phyloP scores from a whole-genome alignment of 2,797 vertebrate species.

The Phrynocephalus vlangalii region DNA sequence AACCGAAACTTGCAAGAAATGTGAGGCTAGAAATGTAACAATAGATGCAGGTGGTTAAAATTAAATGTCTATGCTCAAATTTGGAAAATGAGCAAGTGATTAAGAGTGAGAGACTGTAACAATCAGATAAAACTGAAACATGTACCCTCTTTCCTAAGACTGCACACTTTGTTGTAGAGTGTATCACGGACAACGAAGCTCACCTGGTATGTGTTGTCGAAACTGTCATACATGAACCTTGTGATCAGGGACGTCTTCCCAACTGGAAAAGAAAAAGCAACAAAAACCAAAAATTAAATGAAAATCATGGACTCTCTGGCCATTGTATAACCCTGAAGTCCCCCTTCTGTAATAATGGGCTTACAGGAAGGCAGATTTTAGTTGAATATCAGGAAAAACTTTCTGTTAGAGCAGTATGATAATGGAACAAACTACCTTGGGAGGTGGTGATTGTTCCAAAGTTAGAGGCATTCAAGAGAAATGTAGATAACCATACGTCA shows the following conservation, averaged over 20 bases:
- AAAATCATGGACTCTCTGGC: neutral
- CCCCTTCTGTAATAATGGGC: neutral
- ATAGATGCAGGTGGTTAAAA: neutral
- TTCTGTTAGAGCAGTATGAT: no score
- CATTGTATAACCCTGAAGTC: neutral
- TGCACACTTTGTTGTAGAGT: neutral
- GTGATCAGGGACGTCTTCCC: slow-evolving; percentile 96
- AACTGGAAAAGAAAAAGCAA: slow-evolving; percentile 80
- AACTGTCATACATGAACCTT: slow-evolving; percentile 97
- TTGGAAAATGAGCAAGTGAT: neutral
- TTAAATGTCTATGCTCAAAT: neutral
- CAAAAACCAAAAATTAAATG: slow-evolving; percentile 26
- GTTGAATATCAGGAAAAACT: no score
- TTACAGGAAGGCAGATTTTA: no score
- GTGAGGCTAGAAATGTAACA: neutral
- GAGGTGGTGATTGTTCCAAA: no score
- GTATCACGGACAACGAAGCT: slow-evolving; percentile 29
- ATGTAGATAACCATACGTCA: no score
- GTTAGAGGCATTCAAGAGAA: no score
- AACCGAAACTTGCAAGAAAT: neutral
- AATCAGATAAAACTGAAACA: slow-evolving; percentile 6
- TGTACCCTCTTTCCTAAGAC: neutral
- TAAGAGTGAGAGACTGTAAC: neutral
- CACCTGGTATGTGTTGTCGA: slow-evolving; percentile 97
- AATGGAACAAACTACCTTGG: no score